Base-by-base conservation (phyloP, 2,888 invertebrate species). In the Leptothorax acervorum region DNA sequence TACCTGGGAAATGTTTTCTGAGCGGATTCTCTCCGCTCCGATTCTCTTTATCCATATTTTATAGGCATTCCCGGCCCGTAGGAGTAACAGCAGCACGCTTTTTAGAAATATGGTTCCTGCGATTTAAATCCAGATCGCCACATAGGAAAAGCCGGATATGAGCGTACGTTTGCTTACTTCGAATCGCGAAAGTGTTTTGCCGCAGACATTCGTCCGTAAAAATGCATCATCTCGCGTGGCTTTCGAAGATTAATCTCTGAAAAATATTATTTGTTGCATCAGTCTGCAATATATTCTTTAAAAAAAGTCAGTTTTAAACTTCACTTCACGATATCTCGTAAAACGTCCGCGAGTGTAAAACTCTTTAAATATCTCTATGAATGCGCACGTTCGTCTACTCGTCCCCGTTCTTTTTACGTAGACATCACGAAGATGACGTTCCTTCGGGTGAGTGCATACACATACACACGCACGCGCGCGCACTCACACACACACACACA, bases 1-100 rank as follows among this genome's bases (percentile, higher is more conserved):
- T 86, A 83, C 45, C 48, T 28, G 62, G 62, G 70, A 84, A 86
- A 79, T 81, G 60, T 82, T 86, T 75, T 63, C 42, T 23, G 42
- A 28, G 78, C 66, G 31, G 60, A 35, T 79, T 63, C 63, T 23
- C 71, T 35, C 48, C 31, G n/a, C 45, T 35, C 6, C 35, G 6
- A 35, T 35, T 35, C 35, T 35, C 35, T 62, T 62, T 78, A 51
- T 78, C 42, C 57, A 48, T 79, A 73, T 81, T 81, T 62, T 48
- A 60, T 70, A 70, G 35, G 57, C 45, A 57, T 70, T 62, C 28
- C 73, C 60, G 48, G 57, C 3, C 2, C 15, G 60, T 48, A 28
- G 48, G 62, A 81, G 79, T 62, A 81, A 81, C 71, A 73, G 60
- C 79, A 39, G 57, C 60, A 28, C 11, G 39, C 39, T 81, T 71